These are phyloP conservation scores for Drosophila sordidula DNA, from an alignment of 2,888 invertebrate genomes.

Conservation along the genomic window DNA sequence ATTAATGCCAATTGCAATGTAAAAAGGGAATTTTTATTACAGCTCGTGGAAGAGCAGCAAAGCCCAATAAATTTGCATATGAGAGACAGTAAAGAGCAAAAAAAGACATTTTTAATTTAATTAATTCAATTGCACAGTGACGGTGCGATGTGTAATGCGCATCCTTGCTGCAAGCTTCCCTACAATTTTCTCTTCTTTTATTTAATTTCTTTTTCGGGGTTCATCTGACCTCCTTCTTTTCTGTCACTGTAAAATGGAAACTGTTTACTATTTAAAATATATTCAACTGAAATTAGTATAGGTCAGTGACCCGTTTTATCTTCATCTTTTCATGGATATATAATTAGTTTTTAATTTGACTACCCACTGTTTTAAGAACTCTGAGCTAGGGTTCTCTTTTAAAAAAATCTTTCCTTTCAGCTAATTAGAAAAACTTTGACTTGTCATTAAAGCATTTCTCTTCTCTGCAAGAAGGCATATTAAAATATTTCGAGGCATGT, in stretches of 20 bases:
- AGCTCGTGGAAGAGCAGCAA: conserved; percentile 20
- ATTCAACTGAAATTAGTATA: not conserved
- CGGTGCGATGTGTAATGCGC: conserved; percentile 16
- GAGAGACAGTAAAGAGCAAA: conserved; percentile 15
- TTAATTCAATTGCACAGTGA: conserved; percentile 55
- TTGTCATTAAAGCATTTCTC: not conserved
- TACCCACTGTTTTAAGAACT: too few species aligned
- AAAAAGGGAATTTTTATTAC: conserved; percentile 30
- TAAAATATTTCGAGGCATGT: conserved; percentile 27
- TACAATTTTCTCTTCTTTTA: conserved; percentile 16
- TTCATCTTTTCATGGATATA: too few species aligned
- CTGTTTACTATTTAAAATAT: conserved; percentile 11
- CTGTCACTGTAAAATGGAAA: not conserved
- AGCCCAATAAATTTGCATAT: conserved; percentile 50
- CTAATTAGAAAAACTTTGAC: conserved; percentile 27
- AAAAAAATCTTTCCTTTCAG: not conserved
- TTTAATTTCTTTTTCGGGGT: conserved; percentile 13
- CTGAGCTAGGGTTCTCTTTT: too few species aligned
- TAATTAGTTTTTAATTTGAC: too few species aligned
- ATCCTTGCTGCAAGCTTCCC: not conserved
- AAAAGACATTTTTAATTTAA: conserved; percentile 35
- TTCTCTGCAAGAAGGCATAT: conserved; percentile 1
- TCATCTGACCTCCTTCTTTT: not conserved
- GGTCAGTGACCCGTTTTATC: not conserved
- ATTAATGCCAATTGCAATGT: conserved; percentile 35